Base-by-base conservation (phyloP, 1,140 invertebrate genomes). In the Calliopsis andreniformis region DNA sequence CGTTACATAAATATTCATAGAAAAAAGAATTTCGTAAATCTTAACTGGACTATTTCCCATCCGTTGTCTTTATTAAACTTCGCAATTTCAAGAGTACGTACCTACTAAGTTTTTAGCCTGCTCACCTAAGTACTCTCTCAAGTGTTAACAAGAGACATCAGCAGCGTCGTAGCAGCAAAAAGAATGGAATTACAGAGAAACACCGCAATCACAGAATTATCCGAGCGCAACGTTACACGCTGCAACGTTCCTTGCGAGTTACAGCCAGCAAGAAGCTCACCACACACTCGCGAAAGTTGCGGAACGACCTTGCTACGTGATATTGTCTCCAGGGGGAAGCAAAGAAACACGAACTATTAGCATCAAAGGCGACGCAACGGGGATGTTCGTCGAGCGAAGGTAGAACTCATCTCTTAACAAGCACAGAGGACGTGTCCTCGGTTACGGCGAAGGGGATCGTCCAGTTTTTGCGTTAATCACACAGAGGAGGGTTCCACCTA, bases 401-500 rank as follows among this genome's bases (percentile, higher is more conserved):
- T 18, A 32, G 61, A 72, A 28, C 45, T 51, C 69, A 58, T 71
- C 70, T 67, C 56, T 76, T 82, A 79, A 79, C 72, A 76, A 82
- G 76, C 70, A 62, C 59, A 68, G 73, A 83, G 83, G 80, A 76
- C 80, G 69, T 83, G 78, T 84, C 78, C 76, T 86, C 81, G 80
- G 69, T 56, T 68, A 49, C 25, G 53, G 35, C 42, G 28, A 23
- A 77, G 58, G 67, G 61, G 70, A 80, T 75, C 70, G 75, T 78
- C 79, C 78, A 76, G 80, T 80, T 83, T 83, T 85, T 85, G 76
- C 35, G 62, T 68, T 72, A 76, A 78, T 83, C 82, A 83, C 76
- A 83, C 71, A 59, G 59, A 39, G n/a, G 43, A 25, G 61, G 20
- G 28, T 23, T 42, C 56, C n/a, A 3, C 49, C 8, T 20, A 42